phyloP scores from a whole-genome alignment of 2,888 invertebrate genomes.

The Abrostola triplasia region DNA sequence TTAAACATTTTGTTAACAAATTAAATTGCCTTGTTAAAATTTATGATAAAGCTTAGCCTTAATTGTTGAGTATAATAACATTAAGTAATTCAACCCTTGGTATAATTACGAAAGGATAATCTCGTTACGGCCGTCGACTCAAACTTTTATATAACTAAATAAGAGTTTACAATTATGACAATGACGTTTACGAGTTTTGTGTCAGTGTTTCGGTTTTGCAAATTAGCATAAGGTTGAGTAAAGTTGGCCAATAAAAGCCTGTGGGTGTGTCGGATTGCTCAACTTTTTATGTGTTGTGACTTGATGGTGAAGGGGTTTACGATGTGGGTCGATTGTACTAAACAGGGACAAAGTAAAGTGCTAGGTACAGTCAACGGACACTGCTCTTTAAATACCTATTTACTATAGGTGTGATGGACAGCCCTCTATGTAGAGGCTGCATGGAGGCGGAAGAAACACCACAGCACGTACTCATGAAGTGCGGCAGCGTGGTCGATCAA shows the following conservation, averaged over 20 bases:
- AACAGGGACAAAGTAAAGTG: too few relatives aligned
- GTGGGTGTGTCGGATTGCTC: constrained; percentile 19
- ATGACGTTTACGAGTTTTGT: constrained; percentile 39
- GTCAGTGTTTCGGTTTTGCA: constrained; percentile 18
- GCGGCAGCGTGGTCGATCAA: too few relatives aligned
- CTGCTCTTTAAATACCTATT: too few relatives aligned
- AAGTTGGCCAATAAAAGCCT: constrained; percentile 27
- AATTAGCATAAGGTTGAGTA: constrained; percentile 21
- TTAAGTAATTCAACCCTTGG: constrained; percentile 48
- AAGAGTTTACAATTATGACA: constrained; percentile 44
- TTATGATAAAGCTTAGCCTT: constrained; percentile 36
- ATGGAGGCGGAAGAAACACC: too few relatives aligned
- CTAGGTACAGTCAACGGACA: too few relatives aligned
- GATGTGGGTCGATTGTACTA: not conserved
- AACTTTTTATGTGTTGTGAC: constrained; percentile 6
- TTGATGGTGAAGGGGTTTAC: constrained; percentile 1
- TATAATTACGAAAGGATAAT: constrained; percentile 56
- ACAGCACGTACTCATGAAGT: too few relatives aligned
- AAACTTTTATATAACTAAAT: constrained; percentile 54
- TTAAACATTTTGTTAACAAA: constrained; percentile 36
- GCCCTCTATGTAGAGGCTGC: too few relatives aligned
- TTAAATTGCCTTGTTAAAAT: constrained; percentile 32
- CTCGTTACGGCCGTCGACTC: constrained; percentile 31
- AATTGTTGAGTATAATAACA: constrained; percentile 38
- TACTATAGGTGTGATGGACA: too few relatives aligned